Evolutionary conservation across 2,797 vertebrate species (phyloP).

Genomic region (Valencia hispanica): DNA sequence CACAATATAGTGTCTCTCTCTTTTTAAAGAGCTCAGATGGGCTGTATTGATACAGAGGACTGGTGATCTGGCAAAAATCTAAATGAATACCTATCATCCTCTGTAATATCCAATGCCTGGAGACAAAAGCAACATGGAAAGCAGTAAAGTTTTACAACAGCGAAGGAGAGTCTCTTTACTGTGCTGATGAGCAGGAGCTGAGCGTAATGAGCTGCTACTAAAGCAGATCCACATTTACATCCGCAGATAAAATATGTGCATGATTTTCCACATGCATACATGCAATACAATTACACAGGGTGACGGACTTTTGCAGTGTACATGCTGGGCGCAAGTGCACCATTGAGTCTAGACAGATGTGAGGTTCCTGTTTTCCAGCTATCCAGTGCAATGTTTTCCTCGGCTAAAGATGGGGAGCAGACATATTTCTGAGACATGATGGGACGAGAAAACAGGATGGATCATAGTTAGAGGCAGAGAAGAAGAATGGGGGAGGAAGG

Average conservation of each 20-base stretch:
- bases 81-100: constrained; percentile 74
- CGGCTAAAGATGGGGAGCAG: constrained; percentile 49
- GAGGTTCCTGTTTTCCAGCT: constrained; percentile 34
- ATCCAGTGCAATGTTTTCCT: constrained; percentile 48
- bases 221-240: constrained; percentile 29
- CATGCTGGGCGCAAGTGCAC: constrained; percentile 3
- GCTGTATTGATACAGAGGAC: constrained; percentile 71
- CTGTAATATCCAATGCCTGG: constrained; percentile 74
- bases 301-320: constrained; percentile 7
- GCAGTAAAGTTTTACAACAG: constrained; percentile 77
- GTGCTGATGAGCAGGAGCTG: constrained; percentile 68
- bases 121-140: constrained; percentile 74
- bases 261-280: constrained; percentile 9
- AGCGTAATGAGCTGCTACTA: constrained; percentile 45
- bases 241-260: constrained; percentile 24
- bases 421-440: constrained; percentile 61
- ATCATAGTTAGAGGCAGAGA: constrained; percentile 48
- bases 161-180: constrained; percentile 75
- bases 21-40: constrained; percentile 75
- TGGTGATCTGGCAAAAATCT: constrained; percentile 76
- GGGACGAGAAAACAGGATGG: constrained; percentile 54
- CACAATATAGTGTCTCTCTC: constrained; percentile 41
- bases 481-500: constrained; percentile 19
- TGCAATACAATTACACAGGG: constrained; percentile 17
- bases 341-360: constrained; percentile 58